phyloP scores from a whole-genome alignment of 2,797 vertebrate genomes.

The Peromyscus attwateri region DNA sequence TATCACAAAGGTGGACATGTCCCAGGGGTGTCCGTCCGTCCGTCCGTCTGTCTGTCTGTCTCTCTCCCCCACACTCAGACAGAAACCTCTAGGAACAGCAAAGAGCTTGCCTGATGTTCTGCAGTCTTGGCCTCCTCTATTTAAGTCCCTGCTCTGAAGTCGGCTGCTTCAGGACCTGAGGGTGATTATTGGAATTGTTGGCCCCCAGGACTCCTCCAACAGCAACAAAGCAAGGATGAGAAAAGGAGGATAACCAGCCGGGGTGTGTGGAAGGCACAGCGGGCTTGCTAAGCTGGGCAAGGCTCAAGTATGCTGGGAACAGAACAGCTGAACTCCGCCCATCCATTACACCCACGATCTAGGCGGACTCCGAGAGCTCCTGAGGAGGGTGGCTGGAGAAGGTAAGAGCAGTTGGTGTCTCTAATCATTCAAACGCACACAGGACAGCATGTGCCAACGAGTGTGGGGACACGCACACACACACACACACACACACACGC shows the following conservation, averaged over 20 bases:
- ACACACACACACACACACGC: neutral
- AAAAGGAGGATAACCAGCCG: neutral
- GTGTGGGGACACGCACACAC: too few species aligned
- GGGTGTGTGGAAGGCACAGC: neutral
- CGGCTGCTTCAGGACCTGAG: rapidly evolving
- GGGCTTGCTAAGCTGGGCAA: neutral
- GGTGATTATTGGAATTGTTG: rapidly evolving
- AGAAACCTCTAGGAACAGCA: rapidly evolving
- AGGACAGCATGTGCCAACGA: neutral
- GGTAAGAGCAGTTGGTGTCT: neutral
- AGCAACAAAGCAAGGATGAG: neutral
- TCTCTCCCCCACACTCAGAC: neutral
- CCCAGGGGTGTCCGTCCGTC: neutral
- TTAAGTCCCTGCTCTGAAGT: rapidly evolving
- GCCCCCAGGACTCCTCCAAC: rapidly evolving
- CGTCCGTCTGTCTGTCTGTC: neutral
- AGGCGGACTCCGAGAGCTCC: neutral
- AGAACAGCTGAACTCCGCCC: neutral
- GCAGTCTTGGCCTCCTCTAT: rapidly evolving
- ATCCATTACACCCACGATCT: neutral
- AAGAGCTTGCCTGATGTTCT: rapidly evolving
- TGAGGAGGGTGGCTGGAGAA: neutral
- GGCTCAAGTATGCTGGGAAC: neutral
- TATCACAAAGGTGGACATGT: rapidly evolving
- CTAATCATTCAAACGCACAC: neutral